Percentiles rank a stretch among this genome's conserved stretches.
phyloP scores from a whole-genome alignment of 2,797 vertebrate genomes.

The Sciurus carolinensis region DNA sequence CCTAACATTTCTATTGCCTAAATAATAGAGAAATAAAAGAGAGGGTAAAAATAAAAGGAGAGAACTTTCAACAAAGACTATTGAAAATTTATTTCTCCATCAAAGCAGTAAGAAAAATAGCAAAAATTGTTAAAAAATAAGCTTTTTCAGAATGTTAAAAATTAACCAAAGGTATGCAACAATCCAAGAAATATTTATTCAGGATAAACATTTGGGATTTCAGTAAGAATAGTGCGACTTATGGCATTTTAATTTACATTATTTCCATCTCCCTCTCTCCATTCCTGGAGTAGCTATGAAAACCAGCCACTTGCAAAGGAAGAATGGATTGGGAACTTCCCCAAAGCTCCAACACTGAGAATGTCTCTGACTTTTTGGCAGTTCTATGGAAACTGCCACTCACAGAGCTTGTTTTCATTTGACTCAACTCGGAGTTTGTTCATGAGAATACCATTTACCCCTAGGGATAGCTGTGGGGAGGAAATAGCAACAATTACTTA shows the following conservation, averaged over 20 bases:
- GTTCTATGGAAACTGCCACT: slow-evolving; percentile 2
- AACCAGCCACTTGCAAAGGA: neutral
- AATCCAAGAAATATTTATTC: neutral
- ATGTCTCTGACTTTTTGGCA: slow-evolving; percentile 7
- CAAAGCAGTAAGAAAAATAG: neutral
- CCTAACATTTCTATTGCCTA: neutral
- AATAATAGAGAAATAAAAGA: neutral
- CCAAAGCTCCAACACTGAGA: neutral
- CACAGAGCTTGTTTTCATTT: slow-evolving; percentile 28
- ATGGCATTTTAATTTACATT: neutral
- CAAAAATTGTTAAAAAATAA: neutral
- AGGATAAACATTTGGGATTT: slow-evolving; percentile 5
- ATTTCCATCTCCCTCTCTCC: neutral
- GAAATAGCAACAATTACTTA: slow-evolving; percentile 4
- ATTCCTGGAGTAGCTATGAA: neutral
- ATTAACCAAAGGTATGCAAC: neutral
- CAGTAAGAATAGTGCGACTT: neutral
- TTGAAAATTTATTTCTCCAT: neutral
- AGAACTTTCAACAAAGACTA: neutral
- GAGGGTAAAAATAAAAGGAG: neutral
- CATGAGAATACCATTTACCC: neutral
- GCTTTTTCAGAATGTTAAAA: slow-evolving; percentile 38
- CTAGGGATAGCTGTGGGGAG: neutral
- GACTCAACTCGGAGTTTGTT: neutral
- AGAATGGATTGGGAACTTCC: neutral